These are phyloP conservation scores for Holothuria leucospilota DNA, from an alignment of 53 echinoderm and acorn worm species.

Conservation along the genomic window DNA sequence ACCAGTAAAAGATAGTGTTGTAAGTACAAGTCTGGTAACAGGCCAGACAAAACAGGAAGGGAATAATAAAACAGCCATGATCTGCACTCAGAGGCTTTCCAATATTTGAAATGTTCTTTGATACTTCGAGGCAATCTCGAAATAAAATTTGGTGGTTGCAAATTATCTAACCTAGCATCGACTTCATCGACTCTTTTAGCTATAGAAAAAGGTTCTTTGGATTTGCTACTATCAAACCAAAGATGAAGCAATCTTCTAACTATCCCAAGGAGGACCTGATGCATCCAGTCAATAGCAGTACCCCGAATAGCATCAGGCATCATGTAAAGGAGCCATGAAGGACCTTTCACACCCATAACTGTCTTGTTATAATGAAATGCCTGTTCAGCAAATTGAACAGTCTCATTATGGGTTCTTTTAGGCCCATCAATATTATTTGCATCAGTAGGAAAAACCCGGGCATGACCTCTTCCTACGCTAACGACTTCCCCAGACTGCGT, in stretches of 20 bases:
- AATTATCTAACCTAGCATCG: constrained; percentile 37
- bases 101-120: constrained; percentile 70
- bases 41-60: constrained; percentile 62
- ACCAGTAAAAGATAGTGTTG: too few species aligned
- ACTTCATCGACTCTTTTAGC: constrained; percentile 36
- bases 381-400: neutral
- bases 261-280: constrained; percentile 60
- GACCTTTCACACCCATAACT: constrained; percentile 38
- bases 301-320: constrained; percentile 45
- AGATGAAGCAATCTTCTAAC: constrained; percentile 43
- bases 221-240: constrained; percentile 62
- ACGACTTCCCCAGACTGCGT: too few species aligned
- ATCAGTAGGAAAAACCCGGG: constrained; percentile 21
- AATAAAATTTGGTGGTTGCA: constrained; percentile 69
- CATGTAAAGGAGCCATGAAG: constrained; percentile 18
- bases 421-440: neutral
- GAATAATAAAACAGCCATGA: constrained; percentile 79
- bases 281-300: neutral
- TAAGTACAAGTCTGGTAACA: constrained; percentile 42
- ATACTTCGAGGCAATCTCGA: constrained; percentile 65
- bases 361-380: neutral
- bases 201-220: constrained; percentile 54
- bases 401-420: constrained; percentile 14
- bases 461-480: neutral
- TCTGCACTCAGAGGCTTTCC: constrained; percentile 81